Evolutionary conservation across 2,797 vertebrate genomes (phyloP).

Genomic region (Silurus lanzhouensis): DNA sequence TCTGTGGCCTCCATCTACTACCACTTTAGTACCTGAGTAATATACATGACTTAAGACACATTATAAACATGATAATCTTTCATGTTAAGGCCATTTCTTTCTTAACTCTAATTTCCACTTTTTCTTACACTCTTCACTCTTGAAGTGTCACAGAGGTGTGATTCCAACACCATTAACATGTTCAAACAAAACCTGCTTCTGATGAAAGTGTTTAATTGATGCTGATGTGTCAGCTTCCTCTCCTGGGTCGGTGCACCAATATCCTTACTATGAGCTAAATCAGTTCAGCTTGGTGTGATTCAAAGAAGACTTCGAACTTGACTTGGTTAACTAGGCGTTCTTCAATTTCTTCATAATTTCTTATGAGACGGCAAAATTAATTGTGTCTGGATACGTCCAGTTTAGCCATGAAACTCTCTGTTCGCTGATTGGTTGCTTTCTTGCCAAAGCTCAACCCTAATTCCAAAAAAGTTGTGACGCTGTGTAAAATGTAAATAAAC

Average conservation of each 20-base stretch:
- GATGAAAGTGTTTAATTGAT: constrained; percentile 7
- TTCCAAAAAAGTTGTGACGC: too few species aligned
- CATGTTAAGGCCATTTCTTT: background rate
- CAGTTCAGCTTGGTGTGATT: background rate
- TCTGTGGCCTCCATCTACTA: background rate
- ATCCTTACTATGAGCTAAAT: background rate
- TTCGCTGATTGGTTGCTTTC: too few species aligned
- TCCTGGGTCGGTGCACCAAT: background rate
- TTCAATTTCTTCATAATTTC: background rate
- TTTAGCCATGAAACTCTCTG: too few species aligned
- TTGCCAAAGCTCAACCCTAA: too few species aligned
- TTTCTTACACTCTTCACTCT: background rate
- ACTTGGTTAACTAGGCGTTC: background rate
- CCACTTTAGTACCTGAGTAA: background rate
- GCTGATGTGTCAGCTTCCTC: background rate
- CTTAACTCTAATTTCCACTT: background rate
- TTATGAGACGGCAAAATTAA: background rate
- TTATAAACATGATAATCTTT: background rate
- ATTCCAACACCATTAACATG: background rate
- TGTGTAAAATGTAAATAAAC: too few species aligned
- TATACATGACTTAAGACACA: background rate
- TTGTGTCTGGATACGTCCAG: too few species aligned
- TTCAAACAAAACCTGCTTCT: constrained; percentile 15
- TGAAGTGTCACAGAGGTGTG: background rate
- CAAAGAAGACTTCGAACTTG: background rate